Base-by-base conservation (phyloP, 2,797 vertebrate species). In the Tragelaphus eurycerus region DNA sequence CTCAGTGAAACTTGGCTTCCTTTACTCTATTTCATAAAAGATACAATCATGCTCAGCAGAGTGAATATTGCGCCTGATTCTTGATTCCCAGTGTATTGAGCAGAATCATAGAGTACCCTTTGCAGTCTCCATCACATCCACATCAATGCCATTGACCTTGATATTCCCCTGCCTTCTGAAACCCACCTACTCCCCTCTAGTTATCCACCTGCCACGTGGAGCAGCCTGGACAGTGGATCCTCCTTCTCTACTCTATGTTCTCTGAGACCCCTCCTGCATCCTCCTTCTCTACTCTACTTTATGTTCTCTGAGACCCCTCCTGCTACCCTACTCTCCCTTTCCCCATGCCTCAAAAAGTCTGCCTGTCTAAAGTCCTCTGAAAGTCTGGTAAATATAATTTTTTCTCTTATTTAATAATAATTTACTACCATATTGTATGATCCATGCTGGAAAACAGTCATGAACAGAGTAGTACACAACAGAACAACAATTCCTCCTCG, bases 11-110 rank as follows among this genome's bases (percentile, higher is more conserved):
- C 1, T n/a, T 57, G 9, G 4, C 17, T 6, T 57, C 4, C 3
- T 78, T 89, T 17, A 50, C 6, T 52, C 13, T 71, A 79, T 92
- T 82, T 46, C 3, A 2, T 23, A 43, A 43, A 27, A 48, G 9
- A 50, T 55, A 16, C 3, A 29, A 13, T 78, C 4, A 1, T 27
- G 55, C 6, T 31, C 23, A 46, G 23, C 6, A 50, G 29, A 78
- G 52, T 78, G 43, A 31, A 29, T n/a, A 11, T 10, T 46, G 48
- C 31, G n/a, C 6, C 48, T 57, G n/a, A 19, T 6, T 27, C 29
- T 64, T 50, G 6, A 55, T 4, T 46, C 4, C 21, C 9, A 23
- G 14, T 23, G 9, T 12, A 0, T 7, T 3, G 6, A 23, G 12
- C 2, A 76, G 84, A 90, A 62, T 62, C 19, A 27, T 0, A 38